phyloP scores from a whole-genome alignment of 2,113 vertebrate genomes.

The Turnix velox region DNA sequence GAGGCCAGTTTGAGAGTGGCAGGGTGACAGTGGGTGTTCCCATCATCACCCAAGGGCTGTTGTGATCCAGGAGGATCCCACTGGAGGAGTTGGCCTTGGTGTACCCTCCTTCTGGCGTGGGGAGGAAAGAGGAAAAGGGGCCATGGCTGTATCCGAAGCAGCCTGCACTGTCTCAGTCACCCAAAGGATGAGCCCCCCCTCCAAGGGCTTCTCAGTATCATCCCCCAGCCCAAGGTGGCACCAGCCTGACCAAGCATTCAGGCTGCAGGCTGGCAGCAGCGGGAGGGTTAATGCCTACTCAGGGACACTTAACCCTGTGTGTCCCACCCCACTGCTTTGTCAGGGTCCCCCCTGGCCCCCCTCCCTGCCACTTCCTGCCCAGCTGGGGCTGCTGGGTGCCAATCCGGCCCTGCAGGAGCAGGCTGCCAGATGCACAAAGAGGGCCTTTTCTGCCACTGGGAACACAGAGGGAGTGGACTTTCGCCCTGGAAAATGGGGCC shows the following conservation, averaged over 20 bases:
- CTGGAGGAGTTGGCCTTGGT: background rate
- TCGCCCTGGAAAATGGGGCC: constrained; percentile 59
- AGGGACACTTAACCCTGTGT: constrained; percentile 57
- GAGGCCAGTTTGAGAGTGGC: background rate
- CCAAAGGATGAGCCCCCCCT: background rate
- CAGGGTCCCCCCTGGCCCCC: constrained; percentile 49
- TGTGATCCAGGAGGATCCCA: background rate
- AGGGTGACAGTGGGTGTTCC: background rate
- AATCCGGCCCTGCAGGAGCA: constrained; percentile 49
- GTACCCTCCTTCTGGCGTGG: rapidly evolving
- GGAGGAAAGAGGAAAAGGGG: background rate
- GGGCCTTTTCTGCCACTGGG: constrained; percentile 67
- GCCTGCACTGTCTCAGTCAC: rapidly evolving
- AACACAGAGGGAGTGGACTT: constrained; percentile 65
- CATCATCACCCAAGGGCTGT: background rate
- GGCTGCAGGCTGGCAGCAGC: background rate
- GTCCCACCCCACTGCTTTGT: background rate
- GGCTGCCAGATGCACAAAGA: constrained; percentile 65
- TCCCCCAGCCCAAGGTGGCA: background rate
- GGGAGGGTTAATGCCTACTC: background rate
- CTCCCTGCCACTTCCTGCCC: constrained; percentile 77
- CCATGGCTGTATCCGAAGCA: background rate
- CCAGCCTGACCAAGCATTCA: background rate
- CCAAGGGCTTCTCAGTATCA: rapidly evolving
- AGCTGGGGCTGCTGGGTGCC: constrained; percentile 80